A percentile compares a stretch with the other conserved stretches of the same genome.
phyloP scores from a whole-genome alignment of 1,140 invertebrate species.

The Nasonia longicornis region DNA sequence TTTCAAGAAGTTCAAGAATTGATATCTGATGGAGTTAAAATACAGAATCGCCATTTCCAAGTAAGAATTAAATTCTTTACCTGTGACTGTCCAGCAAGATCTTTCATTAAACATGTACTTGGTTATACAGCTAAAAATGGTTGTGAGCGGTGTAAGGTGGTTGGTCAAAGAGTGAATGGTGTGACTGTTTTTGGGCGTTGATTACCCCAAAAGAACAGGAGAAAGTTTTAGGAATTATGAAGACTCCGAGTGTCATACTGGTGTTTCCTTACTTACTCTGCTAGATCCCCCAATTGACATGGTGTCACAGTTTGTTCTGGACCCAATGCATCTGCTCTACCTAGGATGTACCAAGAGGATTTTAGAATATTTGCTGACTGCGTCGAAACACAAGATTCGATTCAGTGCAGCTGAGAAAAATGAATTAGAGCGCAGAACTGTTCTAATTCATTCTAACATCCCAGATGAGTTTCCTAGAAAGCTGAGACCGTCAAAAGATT shows the following conservation, averaged over 20 bases:
- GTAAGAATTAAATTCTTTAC: constrained; percentile 11
- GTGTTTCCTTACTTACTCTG: not conserved
- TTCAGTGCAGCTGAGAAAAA: not conserved
- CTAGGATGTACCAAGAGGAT: not conserved
- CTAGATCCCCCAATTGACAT: not conserved
- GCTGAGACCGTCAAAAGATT: constrained; percentile 23
- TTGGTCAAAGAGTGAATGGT: not conserved
- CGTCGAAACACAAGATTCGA: not conserved
- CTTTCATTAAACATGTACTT: not conserved
- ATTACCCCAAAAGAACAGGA: not conserved
- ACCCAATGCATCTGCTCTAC: not conserved
- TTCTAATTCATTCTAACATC: not conserved
- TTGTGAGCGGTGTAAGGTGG: not conserved
- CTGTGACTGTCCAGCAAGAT: constrained; percentile 24
- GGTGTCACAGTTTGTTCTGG: not conserved
- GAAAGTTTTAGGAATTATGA: not conserved
- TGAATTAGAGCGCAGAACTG: not conserved
- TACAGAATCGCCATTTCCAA: constrained; percentile 7
- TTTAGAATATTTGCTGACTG: not conserved
- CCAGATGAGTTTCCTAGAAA: constrained; percentile 6
- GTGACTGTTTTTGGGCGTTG: not conserved
- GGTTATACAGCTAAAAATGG: constrained; percentile 8
- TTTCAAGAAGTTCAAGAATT: constrained; percentile 39
- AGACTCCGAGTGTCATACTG: not conserved
- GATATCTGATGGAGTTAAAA: constrained; percentile 26